Evolutionary conservation across 2,113 vertebrate genomes (phyloP).

Genomic region (Corvus cornix): DNA sequence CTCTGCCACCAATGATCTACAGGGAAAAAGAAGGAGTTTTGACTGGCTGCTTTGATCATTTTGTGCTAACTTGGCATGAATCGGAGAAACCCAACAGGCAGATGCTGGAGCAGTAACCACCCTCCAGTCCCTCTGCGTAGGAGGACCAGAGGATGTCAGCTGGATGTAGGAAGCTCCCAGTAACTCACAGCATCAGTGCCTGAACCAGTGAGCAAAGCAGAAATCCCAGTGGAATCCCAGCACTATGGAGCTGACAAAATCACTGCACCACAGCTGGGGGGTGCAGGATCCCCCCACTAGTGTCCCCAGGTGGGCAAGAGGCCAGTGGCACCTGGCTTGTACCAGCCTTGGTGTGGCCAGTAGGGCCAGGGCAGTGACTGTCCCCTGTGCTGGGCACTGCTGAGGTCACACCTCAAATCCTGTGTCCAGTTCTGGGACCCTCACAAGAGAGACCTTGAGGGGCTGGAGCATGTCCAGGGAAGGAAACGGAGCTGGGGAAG

Average conservation of each 20-base stretch:
- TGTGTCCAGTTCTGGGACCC: neutral
- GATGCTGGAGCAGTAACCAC: neutral
- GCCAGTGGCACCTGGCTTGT: neutral
- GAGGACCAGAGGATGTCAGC: neutral
- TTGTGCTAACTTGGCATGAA: neutral
- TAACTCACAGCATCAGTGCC: neutral
- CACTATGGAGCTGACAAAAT: neutral
- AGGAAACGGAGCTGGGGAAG: neutral
- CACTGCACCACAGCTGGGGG: neutral
- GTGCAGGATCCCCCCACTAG: neutral
- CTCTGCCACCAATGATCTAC: neutral
- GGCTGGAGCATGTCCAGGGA: neutral
- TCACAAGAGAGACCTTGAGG: neutral
- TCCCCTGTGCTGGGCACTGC: neutral
- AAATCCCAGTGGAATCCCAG: neutral
- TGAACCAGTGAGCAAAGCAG: neutral
- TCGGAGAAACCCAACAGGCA: neutral
- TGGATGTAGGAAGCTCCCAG: neutral
- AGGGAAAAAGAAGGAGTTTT: neutral
- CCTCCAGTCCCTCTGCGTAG: neutral
- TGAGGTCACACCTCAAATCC: neutral
- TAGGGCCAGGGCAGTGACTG: neutral
- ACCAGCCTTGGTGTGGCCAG: neutral
- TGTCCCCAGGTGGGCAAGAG: neutral
- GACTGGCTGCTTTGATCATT: conserved; percentile 27